Evolutionary conservation across 2,888 invertebrate species (phyloP).

Genomic region (Uropetala carovei): DNA sequence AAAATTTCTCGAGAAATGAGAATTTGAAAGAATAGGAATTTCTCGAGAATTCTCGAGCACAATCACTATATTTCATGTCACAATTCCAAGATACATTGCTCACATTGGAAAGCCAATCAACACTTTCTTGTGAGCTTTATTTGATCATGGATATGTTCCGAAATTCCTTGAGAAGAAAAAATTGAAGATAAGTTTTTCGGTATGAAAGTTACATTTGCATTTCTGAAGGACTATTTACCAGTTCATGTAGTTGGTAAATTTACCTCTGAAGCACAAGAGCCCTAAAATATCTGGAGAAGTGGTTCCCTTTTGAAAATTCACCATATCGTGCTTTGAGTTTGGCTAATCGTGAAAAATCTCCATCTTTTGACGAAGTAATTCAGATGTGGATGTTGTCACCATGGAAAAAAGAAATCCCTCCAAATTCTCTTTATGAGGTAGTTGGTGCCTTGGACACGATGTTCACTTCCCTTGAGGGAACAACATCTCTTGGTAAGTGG

Average conservation of each 20-base stretch:
- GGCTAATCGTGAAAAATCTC: neutral
- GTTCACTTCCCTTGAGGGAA: neutral
- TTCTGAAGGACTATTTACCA: neutral
- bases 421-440: neutral
- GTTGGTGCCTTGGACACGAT: neutral
- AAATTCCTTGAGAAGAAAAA: neutral
- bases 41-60: too few species aligned
- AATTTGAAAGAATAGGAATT: too few species aligned
- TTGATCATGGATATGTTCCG: too few species aligned
- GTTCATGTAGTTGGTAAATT: too few species aligned
- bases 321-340: neutral
- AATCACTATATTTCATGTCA: slow-evolving; percentile 33
- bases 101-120: neutral
- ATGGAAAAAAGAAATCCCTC: neutral
- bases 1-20: too few species aligned
- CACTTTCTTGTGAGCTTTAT: too few species aligned
- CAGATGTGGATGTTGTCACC: slow-evolving; percentile 17
- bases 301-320: neutral
- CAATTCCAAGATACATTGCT: neutral
- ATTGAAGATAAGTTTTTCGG: neutral
- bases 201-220: neutral
- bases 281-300: neutral
- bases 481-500: neutral
- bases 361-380: neutral
- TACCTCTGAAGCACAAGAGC: too few species aligned